Conservation (phyloP, 2,113 vertebrate genomes). For the Trinectes maculatus region DNA sequence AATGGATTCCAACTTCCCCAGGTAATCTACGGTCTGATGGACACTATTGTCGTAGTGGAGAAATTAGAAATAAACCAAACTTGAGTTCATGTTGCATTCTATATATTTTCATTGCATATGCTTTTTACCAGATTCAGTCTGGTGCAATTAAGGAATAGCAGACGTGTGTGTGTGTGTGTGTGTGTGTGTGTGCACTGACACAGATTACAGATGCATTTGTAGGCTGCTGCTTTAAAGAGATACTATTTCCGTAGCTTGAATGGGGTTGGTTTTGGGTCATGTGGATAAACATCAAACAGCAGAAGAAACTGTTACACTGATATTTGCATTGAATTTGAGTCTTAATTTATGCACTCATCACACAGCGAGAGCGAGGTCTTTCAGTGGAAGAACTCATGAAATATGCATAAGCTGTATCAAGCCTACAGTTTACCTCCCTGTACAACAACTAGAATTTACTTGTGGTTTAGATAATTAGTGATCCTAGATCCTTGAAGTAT, state of each 20-base stretch:
- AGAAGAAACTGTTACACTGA: constrained; percentile 24
- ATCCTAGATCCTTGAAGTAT: too few relatives aligned
- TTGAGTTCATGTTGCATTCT: constrained; percentile 32
- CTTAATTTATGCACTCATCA: constrained; percentile 44
- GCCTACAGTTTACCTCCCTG: constrained; percentile 23
- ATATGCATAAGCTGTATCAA: constrained; percentile 44
- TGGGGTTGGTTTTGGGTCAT: constrained; percentile 23
- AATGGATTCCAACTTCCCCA: constrained; percentile 87
- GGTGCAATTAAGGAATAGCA: constrained; percentile 31
- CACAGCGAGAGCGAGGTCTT: constrained; percentile 6
- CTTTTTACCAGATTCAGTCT: constrained; percentile 53
- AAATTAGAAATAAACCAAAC: constrained; percentile 49
- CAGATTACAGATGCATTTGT: constrained; percentile 24
- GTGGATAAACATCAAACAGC: constrained; percentile 22
- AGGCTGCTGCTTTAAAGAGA: constrained; percentile 7
- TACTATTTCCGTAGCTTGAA: constrained; percentile 13
- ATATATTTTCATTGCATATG: constrained; percentile 47
- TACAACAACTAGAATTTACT: constrained; percentile 11
- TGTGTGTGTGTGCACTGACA: constrained; percentile 23
- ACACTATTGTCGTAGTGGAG: constrained; percentile 39
- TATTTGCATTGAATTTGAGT: constrained; percentile 22
- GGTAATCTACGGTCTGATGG: constrained; percentile 76
- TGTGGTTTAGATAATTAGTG: constrained; percentile 37
- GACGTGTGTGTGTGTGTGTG: not conserved
- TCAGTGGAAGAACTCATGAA: constrained; percentile 39